Evolutionary conservation across 2,113 vertebrate genomes (phyloP).

Genomic region (Calidris pygmaea): DNA sequence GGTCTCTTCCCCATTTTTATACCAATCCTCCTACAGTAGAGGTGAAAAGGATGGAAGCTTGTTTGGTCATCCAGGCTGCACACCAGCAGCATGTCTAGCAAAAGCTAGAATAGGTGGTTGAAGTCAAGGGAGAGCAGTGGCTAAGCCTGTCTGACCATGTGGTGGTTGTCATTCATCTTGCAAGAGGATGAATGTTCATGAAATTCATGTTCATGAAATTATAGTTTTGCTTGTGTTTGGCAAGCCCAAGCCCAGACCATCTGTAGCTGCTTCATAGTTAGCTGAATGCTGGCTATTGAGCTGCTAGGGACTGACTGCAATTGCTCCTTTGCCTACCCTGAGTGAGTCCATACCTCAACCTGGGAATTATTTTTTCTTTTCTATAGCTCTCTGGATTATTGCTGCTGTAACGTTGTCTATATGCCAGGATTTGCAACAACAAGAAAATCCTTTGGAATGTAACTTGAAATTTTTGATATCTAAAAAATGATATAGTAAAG

Average conservation of each 20-base stretch:
- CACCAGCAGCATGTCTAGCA: background rate
- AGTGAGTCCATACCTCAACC: background rate
- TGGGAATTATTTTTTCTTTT: background rate
- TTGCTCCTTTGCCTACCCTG: background rate
- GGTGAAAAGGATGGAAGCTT: background rate
- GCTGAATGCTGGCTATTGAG: background rate
- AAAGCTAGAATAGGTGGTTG: background rate
- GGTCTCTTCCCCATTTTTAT: background rate
- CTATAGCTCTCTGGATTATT: background rate
- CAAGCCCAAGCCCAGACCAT: background rate
- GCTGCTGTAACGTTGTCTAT: background rate
- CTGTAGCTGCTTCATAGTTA: background rate
- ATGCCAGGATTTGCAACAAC: background rate
- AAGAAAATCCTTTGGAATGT: background rate
- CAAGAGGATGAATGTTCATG: too few species aligned
- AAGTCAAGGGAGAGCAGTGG: background rate
- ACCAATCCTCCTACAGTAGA: background rate
- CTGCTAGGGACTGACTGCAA: background rate
- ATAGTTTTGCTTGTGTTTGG: background rate
- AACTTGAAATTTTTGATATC: background rate
- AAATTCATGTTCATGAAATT: background rate
- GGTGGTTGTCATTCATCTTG: background rate
- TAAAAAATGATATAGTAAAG: background rate
- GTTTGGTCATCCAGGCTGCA: background rate
- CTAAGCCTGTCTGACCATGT: background rate